These are phyloP conservation scores for Melanostoma scalare DNA, from an alignment of 2,888 invertebrate genomes.

Conservation along the genomic window DNA sequence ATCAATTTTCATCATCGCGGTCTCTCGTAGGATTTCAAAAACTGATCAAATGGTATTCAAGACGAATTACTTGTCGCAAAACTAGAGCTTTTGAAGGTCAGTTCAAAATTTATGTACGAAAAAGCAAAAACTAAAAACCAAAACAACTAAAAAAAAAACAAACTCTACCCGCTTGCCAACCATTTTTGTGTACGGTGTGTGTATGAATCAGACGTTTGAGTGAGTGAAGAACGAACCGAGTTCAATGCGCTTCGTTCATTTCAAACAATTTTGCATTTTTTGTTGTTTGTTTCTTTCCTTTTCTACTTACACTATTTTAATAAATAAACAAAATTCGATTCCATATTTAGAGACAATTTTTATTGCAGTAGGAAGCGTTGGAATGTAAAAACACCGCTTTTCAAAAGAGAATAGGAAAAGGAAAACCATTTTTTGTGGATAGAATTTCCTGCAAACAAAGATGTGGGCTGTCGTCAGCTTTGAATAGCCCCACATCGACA, in stretches of 20 bases:
- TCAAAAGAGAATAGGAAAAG: constrained; percentile 2
- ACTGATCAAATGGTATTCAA: constrained; percentile 18
- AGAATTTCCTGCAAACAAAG: constrained; percentile 27
- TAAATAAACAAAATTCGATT: constrained; percentile 11
- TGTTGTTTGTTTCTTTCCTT: background rate
- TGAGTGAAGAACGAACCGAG: constrained; percentile 33
- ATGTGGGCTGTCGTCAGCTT: constrained; percentile 17
- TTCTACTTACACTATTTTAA: constrained; percentile 2
- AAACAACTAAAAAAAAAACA: background rate
- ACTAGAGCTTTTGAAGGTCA: constrained; percentile 59
- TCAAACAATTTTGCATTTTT: constrained; percentile 14
- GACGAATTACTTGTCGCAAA: constrained; percentile 26
- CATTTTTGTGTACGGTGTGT: constrained; percentile 17
- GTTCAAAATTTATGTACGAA: constrained; percentile 5
- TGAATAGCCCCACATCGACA: constrained; percentile 47
- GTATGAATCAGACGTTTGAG: constrained; percentile 55
- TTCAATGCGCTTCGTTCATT: constrained; percentile 51
- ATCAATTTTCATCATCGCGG: background rate
- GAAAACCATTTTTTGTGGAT: constrained; percentile 19
- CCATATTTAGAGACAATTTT: constrained; percentile 26
- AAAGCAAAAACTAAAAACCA: constrained; percentile 1
- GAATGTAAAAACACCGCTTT: constrained; percentile 27
- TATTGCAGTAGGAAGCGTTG: constrained; percentile 19
- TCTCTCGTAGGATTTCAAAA: constrained; percentile 2
- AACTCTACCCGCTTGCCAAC: constrained; percentile 18